Conservation (phyloP, 2,113 vertebrate species). For the Mustelus asterias region DNA sequence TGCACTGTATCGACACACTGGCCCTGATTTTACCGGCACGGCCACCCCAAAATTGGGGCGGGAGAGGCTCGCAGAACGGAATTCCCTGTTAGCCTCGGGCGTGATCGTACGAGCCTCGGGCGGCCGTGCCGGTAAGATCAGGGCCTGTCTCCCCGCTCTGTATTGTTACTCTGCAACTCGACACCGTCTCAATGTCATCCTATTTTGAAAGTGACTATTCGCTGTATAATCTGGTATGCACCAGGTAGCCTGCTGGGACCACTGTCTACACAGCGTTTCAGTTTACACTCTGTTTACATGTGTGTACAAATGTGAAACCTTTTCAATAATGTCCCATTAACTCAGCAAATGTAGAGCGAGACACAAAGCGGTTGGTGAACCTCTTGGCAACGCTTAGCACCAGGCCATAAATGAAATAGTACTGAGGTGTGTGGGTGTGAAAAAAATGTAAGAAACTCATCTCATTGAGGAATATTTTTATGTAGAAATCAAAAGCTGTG, state of each 20-base stretch:
- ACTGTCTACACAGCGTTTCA: neutral
- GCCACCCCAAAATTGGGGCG: too few species aligned
- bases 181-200: neutral
- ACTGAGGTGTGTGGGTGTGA: slow-evolving; percentile 68
- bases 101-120: too few species aligned
- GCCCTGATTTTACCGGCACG: too few species aligned
- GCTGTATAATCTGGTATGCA: neutral
- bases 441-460: slow-evolving; percentile 77
- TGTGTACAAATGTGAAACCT: neutral
- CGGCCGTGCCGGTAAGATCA: too few species aligned
- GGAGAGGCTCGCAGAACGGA: too few species aligned
- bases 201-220: neutral
- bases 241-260: neutral
- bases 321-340: neutral
- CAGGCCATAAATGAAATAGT: slow-evolving; percentile 47
- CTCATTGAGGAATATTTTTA: slow-evolving; percentile 82
- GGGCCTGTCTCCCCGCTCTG: too few species aligned
- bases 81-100: too few species aligned
- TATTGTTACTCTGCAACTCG: neutral
- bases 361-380: slow-evolving; percentile 52
- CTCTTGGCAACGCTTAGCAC: slow-evolving; percentile 58
- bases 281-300: neutral
- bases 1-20: too few species aligned
- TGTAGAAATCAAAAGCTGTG: slow-evolving; percentile 82
- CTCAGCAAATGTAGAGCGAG: slow-evolving; percentile 45